These are phyloP conservation scores for Chamaea fasciata DNA, from an alignment of 2,113 vertebrate species.

Conservation along the genomic window DNA sequence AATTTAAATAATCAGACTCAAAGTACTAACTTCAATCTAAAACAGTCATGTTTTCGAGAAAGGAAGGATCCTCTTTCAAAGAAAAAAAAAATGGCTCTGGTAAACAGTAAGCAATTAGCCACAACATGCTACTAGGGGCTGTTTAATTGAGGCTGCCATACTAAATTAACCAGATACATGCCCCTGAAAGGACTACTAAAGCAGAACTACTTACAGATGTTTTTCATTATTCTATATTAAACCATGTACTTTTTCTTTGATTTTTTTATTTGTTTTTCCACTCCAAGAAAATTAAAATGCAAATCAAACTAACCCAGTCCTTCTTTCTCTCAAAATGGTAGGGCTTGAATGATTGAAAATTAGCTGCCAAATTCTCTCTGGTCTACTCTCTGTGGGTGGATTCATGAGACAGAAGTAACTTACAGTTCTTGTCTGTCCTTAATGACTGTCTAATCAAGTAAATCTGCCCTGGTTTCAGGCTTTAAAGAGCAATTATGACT, in stretches of 20 bases:
- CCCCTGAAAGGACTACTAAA: slow-evolving; percentile 42
- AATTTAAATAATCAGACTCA: slow-evolving; percentile 60
- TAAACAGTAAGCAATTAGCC: slow-evolving; percentile 71
- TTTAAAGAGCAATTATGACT: background rate
- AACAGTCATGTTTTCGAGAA: slow-evolving; percentile 57
- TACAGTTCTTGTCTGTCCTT: background rate
- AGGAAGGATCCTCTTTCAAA: slow-evolving; percentile 66
- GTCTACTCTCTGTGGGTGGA: background rate
- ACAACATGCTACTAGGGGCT: slow-evolving; percentile 65
- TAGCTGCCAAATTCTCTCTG: background rate
- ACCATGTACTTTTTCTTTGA: slow-evolving; percentile 43
- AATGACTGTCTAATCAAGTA: background rate
- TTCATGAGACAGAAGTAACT: background rate
- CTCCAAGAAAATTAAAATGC: slow-evolving; percentile 49
- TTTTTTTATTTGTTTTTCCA: slow-evolving; percentile 54
- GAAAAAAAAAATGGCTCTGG: slow-evolving; percentile 32
- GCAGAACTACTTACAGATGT: slow-evolving; percentile 57
- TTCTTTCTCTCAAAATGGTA: background rate
- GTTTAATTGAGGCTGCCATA: slow-evolving; percentile 72
- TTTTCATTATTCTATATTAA: slow-evolving; percentile 62
- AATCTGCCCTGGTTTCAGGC: background rate
- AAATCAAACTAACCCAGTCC: background rate
- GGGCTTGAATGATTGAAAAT: background rate
- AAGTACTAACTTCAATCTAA: slow-evolving; percentile 51
- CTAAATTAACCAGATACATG: slow-evolving; percentile 67